Base-by-base conservation (phyloP, 2,797 vertebrate species). In the Sebastes steindachneri region DNA sequence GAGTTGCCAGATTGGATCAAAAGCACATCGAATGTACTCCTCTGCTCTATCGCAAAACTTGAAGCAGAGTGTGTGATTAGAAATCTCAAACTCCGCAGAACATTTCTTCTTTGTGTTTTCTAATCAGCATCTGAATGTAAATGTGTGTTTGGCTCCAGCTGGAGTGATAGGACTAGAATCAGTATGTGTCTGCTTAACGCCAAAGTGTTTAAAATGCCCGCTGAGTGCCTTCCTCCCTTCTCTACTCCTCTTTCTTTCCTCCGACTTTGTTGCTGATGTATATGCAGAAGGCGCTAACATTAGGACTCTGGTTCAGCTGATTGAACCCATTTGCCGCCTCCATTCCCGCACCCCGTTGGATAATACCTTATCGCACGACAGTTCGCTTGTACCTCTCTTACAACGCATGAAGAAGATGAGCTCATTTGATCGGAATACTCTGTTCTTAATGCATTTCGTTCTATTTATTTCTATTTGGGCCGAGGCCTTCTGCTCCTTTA, bases 261-360 rank as follows among this genome's bases (percentile, higher is more conserved):
- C 73, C 28, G 75, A 75, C 80, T 79, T 82, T 75, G 60, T 75
- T 31, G 84, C 87, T 94, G 89, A 91, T 87, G 79, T 85, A 77
- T 87, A 85, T 90, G 84, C 84, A 87, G 81, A 85, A 91, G 87
- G 90, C 77, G 71, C 74, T 41, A 89, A 85, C 90, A 86, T 90
- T 90, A 94, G 88, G 89, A 89, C 84, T 94, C 84, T 66, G 83
- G 89, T 95, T 96, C 81, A 86, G 87, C 91, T 95, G 94, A 96
- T 94, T 95, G 90, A 94, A 94, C 90, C 84, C 88, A 95, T 95
- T 95, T 91, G 89, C 86, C 75, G 85, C 87, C 89, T 89, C 86
- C 14, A 72, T 88, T 88, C 77, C 60, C n/a, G 51, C 68, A 73
- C 60, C 87, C 87, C 86, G 79, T 92, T 90, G 92, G 86, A 93